Percentiles rank a stretch among this genome's conserved stretches.
phyloP scores from a whole-genome alignment of 2,888 invertebrate genomes.

The Trissolcus brochymenae region DNA sequence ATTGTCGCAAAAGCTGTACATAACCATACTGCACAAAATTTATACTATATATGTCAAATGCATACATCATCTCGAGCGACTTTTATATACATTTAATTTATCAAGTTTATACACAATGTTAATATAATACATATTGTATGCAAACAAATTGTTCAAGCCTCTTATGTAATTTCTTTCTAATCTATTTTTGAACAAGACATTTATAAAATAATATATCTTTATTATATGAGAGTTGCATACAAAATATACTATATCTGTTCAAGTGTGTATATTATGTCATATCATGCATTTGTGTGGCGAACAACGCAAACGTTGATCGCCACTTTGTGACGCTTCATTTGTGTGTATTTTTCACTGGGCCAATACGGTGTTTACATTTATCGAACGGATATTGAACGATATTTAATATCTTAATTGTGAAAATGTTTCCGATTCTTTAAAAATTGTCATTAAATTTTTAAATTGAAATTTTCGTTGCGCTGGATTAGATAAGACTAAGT shows the following conservation, averaged over 20 bases:
- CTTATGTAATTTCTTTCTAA: not conserved
- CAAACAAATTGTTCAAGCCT: constrained; percentile 31
- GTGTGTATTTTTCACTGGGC: constrained; percentile 42
- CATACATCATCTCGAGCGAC: constrained; percentile 52
- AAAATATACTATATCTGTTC: constrained; percentile 39
- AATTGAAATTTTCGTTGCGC: constrained; percentile 41
- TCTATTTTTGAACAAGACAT: not conserved
- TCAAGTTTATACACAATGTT: constrained; percentile 44
- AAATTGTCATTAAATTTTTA: constrained; percentile 22
- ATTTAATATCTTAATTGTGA: constrained; percentile 49
- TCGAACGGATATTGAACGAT: constrained; percentile 57
- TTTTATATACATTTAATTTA: constrained; percentile 47
- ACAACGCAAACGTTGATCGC: constrained; percentile 22
- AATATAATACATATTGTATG: constrained; percentile 51
- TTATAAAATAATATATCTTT: constrained; percentile 7
- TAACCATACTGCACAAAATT: constrained; percentile 50
- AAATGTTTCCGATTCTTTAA: constrained; percentile 39
- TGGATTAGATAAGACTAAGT: constrained; percentile 38
- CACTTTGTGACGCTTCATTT: constrained; percentile 50
- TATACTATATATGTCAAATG: constrained; percentile 42
- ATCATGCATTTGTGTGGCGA: constrained; percentile 32
- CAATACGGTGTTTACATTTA: constrained; percentile 52
- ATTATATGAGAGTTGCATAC: constrained; percentile 39
- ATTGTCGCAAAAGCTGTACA: constrained; percentile 53
- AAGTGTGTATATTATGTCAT: constrained; percentile 34